Evolutionary conservation across 2,888 invertebrate genomes (phyloP), one percentile per base, ranked within the genome.

Genomic region (Rapana venosa): DNA sequence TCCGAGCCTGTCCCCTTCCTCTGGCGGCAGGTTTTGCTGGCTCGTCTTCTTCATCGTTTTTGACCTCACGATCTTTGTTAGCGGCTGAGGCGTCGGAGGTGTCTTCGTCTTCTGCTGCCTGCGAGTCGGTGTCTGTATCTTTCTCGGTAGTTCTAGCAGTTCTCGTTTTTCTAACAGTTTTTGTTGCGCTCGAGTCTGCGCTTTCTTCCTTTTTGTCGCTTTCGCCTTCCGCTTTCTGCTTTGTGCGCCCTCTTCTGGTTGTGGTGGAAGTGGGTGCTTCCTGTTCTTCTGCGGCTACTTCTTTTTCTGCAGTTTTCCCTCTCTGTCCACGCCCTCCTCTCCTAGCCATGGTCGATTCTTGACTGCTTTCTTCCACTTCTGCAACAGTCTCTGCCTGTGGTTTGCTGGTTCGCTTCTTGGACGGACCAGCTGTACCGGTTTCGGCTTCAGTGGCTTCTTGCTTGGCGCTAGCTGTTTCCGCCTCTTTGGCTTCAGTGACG

Each of bases 361-460:
- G 86, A 22, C 66, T 66, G 35, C 30, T 58, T 86, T 86, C 86
- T 22, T 86, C 66, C 15, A 32, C 61, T 86, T 58, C 32, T 85
- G 47, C n/a, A 15, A 20, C 79, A 32, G 30, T 79, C 32, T 79
- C 35, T 0, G 26, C 47, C 35, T 86, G 86, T 11, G 15, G 86
- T 26, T 5, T 86, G 66, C 26, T 30, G 8, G 30, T 22, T 66
- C n/a, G 22, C 32, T 32, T 86, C 20, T 26, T 61, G 61, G 66
- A 66, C 22, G 30, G 30, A 4, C 15, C 30, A 30, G 85, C n/a
- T 17, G 61, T 15, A 22, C 61, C 66, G 61, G 86, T 15, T 32
- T 86, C 86, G 35, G 5, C 17, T 22, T 22, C 61, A 58, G 30
- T 61, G 30, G 30, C 0, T 58, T 30, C 32, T 56, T 85, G 30